Evolutionary conservation across 2,797 vertebrate genomes (phyloP).

Genomic region (Orientallactaga sibirica): DNA sequence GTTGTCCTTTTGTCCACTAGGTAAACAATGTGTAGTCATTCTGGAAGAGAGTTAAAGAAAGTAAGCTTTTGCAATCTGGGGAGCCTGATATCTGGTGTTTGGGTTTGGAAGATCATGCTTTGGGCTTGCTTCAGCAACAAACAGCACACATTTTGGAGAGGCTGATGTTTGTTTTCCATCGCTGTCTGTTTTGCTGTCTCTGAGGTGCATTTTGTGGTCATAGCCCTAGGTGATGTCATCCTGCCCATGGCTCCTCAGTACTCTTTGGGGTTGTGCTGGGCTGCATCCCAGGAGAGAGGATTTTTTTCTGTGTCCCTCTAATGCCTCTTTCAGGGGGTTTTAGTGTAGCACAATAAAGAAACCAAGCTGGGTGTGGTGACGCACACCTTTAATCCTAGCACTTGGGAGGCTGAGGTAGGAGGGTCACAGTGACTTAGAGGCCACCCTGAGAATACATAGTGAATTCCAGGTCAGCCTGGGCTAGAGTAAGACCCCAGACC

Average conservation of each 20-base stretch:
- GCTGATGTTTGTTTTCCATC: background rate
- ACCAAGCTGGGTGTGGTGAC: no score
- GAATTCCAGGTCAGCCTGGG: no score
- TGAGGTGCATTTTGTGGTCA: rapidly evolving
- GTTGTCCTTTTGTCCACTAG: background rate
- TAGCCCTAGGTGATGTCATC: background rate
- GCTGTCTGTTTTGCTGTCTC: background rate
- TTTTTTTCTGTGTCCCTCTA: background rate
- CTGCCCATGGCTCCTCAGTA: background rate
- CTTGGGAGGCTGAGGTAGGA: no score
- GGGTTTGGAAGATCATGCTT: background rate
- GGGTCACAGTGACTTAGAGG: no score
- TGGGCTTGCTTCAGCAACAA: background rate
- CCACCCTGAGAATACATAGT: no score
- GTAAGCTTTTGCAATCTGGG: no score
- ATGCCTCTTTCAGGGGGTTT: background rate
- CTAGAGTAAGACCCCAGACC: no score
- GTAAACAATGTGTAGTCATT: background rate
- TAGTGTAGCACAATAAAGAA: background rate
- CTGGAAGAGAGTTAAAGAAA: background rate
- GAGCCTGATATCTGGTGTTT: background rate
- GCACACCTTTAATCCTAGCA: no score
- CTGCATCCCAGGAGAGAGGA: rapidly evolving
- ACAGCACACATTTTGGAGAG: background rate
- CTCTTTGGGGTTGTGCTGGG: background rate